These are phyloP conservation scores for Dunckerocampus dactyliophorus DNA, from an alignment of 2,113 vertebrate species.

Conservation along the genomic window DNA sequence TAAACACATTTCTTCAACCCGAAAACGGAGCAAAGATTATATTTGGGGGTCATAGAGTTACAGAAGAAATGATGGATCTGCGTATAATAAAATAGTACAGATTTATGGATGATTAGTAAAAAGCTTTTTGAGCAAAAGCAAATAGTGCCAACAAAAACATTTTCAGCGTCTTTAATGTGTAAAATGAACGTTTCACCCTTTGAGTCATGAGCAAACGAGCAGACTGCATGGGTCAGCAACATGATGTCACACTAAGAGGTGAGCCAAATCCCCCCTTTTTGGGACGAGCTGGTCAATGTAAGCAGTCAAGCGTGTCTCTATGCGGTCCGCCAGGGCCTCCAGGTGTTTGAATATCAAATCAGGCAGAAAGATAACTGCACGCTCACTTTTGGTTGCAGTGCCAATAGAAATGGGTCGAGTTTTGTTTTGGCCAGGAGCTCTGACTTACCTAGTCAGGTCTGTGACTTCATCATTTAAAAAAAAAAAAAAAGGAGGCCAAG, in stretches of 20 bases:
- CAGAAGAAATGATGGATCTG: neutral
- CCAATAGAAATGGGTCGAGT: constrained; percentile 45
- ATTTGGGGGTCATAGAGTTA: neutral
- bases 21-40: neutral
- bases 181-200: neutral
- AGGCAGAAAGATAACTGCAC: constrained; percentile 31
- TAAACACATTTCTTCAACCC: neutral
- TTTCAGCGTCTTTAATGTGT: neutral
- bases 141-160: neutral
- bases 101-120: neutral
- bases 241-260: constrained; percentile 5
- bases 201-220: neutral
- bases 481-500: constrained; percentile 22
- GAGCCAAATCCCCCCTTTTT: neutral
- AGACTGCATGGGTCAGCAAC: constrained; percentile 1
- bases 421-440: constrained; percentile 35
- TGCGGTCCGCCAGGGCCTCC: constrained; percentile 19
- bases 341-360: constrained; percentile 44
- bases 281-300: constrained; percentile 11
- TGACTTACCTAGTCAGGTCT: constrained; percentile 19
- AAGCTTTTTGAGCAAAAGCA: neutral
- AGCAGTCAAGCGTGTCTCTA: constrained; percentile 13
- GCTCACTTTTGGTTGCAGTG: constrained; percentile 23
- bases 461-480: constrained; percentile 28
- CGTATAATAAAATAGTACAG: neutral